A percentile compares a stretch with the other conserved stretches of the same genome.
phyloP scores from a whole-genome alignment of 2,888 invertebrate genomes.

The Podabrus alpinus region DNA sequence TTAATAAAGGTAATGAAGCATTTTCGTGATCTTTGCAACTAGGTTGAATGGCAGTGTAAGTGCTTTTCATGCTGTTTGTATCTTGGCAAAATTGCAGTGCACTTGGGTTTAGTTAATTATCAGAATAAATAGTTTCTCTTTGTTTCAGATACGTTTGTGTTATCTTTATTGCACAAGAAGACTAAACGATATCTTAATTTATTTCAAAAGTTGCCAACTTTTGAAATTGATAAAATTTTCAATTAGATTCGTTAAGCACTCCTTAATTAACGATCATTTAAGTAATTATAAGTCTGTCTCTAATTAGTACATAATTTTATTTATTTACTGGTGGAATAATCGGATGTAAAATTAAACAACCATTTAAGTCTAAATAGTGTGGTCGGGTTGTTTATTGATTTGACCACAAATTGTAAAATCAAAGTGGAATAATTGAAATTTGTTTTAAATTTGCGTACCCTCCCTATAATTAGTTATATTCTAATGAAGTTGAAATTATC shows the following conservation, averaged over 20 bases:
- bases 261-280: too few species aligned
- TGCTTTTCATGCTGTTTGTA: background rate
- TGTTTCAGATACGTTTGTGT: background rate
- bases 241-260: too few species aligned
- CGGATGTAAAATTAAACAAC: background rate
- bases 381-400: background rate
- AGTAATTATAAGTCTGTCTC: too few species aligned
- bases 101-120: background rate
- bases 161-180: background rate
- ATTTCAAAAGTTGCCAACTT: background rate
- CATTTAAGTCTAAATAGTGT: background rate
- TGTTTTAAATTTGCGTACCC: background rate
- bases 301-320: too few species aligned
- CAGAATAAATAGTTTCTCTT: background rate
- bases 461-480: background rate
- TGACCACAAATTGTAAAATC: background rate
- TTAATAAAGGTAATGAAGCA: background rate
- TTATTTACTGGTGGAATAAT: background rate
- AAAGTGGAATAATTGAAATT: constrained; percentile 1
- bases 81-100: background rate
- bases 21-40: background rate
- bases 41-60: background rate
- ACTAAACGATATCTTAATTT: background rate
- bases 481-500: background rate
- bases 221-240: background rate